Evolutionary conservation across 2,888 invertebrate genomes (phyloP), one percentile per base, ranked within the genome.

Genomic region (Syrphus vitripennis): DNA sequence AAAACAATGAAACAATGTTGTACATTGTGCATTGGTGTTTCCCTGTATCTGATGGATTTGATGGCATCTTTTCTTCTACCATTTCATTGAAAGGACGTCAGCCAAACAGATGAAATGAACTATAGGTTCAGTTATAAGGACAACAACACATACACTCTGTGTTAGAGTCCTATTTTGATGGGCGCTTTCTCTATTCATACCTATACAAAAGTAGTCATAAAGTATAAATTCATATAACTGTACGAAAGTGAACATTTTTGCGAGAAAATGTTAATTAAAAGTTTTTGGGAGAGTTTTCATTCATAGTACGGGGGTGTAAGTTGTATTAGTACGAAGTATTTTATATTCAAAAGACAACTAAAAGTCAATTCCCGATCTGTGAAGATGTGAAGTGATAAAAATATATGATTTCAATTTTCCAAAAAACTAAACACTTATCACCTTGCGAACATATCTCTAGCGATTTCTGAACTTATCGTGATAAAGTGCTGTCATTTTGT

Each of bases 191-290:
- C n/a, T n/a, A n/a, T n/a, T n/a, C n/a, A n/a, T n/a, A n/a, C n/a
- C n/a, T n/a, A n/a, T n/a, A n/a, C n/a, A n/a, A n/a, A n/a, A n/a
- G 16, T 29, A 29, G n/a, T 34, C 12, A 6, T 31, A 57, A 4
- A 26, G 31, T 3, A n/a, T 55, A 9, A 9, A 7, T 7, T 4
- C 3, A 16, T 19, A 19, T 42, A 42, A 16, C 53, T 29, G 26
- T 40, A 67, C 67, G 37, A 40, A 72, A 53, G 71, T 67, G 69
- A 37, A 78, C 57, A 74, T 69, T 74, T 78, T 78, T 69, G 83
- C 57, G 31, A 78, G 78, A 74, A 61, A 83, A 78, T 78, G 78
- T 83, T 78, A 83, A 83, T 83, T 78, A 83, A 83, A 83, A 83
- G 72, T 83, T 78, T 74, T 26, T 19, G 72, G 75, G 4, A 12